Evolutionary conservation across 1,140 invertebrate species (phyloP).

Genomic region (Phocides pigmalion): DNA sequence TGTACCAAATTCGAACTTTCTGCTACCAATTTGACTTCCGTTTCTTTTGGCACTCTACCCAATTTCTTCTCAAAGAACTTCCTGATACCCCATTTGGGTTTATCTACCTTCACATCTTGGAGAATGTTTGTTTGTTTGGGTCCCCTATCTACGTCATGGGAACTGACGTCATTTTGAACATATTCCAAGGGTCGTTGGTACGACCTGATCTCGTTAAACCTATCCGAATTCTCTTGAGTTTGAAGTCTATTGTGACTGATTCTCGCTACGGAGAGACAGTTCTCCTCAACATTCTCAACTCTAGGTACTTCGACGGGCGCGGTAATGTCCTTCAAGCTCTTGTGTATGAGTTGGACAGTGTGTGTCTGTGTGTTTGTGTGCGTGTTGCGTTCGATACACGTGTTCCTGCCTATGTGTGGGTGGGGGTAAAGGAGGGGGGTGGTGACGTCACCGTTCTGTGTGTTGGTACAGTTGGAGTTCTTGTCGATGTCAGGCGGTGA

Average conservation of each 20-base stretch:
- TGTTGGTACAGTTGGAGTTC: slow-evolving; percentile 61
- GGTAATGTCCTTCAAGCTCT: slow-evolving; percentile 86
- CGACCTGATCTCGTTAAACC: slow-evolving; percentile 67
- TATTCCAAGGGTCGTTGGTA: slow-evolving; percentile 88
- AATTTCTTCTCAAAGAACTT: slow-evolving; percentile 70
- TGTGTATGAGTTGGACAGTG: slow-evolving; percentile 89
- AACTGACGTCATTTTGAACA: slow-evolving; percentile 90
- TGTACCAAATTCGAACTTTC: slow-evolving; percentile 52
- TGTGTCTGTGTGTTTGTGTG: slow-evolving; percentile 83
- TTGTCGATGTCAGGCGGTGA: slow-evolving; percentile 55
- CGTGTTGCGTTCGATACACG: slow-evolving; percentile 94
- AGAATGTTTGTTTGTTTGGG: slow-evolving; percentile 74
- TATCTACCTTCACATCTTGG: slow-evolving; percentile 67
- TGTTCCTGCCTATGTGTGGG: slow-evolving; percentile 94
- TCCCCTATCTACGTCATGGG: slow-evolving; percentile 83
- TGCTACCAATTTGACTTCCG: slow-evolving; percentile 82
- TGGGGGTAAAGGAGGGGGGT: slow-evolving; percentile 84
- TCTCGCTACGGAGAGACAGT: slow-evolving; percentile 67
- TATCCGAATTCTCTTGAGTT: slow-evolving; percentile 57
- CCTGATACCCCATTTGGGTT: slow-evolving; percentile 72
- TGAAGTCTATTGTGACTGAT: slow-evolving; percentile 46
- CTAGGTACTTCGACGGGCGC: slow-evolving; percentile 57
- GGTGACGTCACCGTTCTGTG: slow-evolving; percentile 61
- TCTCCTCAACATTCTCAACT: slow-evolving; percentile 49
- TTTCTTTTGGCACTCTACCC: slow-evolving; percentile 70